Base-by-base conservation (phyloP, 23 tunicate species). In the Ciona savignyi region DNA sequence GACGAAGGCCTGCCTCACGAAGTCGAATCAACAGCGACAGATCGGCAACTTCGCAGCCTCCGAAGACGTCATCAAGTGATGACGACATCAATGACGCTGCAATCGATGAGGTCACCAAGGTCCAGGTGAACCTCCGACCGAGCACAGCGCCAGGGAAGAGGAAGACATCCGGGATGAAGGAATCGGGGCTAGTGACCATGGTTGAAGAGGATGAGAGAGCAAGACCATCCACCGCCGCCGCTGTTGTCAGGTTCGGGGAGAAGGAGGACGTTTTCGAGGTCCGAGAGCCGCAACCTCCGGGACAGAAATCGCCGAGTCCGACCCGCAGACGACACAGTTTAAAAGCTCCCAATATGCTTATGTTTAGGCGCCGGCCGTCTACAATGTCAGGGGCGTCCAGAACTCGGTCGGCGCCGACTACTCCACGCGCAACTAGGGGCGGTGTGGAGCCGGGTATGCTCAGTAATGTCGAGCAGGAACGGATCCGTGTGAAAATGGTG, bases 401-500 rank as follows among this genome's bases (percentile, higher is more conserved):
- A 15, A 29, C 51, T 2, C 30, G 65, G 20, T 23, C 67, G 6
- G 28, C 76, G 2, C 65, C 64, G 6, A 56, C 29, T 2, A 65
- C 35, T 3, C 23, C 48, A 15, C 51, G 33, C 83, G 23, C 51
- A 2, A 25, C 72, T 25, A 26, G 70, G 11, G 66, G 67, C 2
- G 65, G 70, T 3, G 68, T 51, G 6, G 71, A 79, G 30, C 78
- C 70, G 48, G n/a, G 34, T 33, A 33, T 78, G 71, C 81, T 88
- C 87, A 29, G 86, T 11, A 88, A 88, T 73, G 72, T 29, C 0
- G 87, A 88, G 33, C 86, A 88, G 60, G 96, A 88, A n/a, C 74
- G 86, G 33, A 64, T 88, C 1, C 77, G 80, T 25, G 77, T 75
- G 19, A 88, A 88, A 73, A 85, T 81, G 71, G 66, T 70, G 29